Evolutionary conservation across 2,113 vertebrate species (phyloP).

Genomic region (Solea senegalensis): DNA sequence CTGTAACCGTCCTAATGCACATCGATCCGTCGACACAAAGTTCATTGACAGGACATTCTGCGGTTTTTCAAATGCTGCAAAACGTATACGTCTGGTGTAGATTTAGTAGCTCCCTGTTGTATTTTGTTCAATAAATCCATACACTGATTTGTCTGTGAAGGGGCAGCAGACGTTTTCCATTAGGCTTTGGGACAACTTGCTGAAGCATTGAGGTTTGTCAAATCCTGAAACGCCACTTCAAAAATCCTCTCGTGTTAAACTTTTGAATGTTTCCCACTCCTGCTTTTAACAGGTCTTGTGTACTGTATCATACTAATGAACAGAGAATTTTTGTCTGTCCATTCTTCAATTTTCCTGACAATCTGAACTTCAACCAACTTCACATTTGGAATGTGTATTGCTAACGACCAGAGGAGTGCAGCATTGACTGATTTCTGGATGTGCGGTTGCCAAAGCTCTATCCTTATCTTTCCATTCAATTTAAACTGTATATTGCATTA

Average conservation of each 20-base stretch:
- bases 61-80: conserved; percentile 38
- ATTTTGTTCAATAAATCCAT: conserved; percentile 41
- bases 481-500: no score
- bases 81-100: not conserved
- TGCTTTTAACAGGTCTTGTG: not conserved
- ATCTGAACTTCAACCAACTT: no score
- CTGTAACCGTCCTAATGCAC: conserved; percentile 37
- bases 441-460: no score
- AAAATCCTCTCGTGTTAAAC: not conserved
- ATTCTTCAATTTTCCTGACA: no score
- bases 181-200: conserved; percentile 2
- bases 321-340: not conserved
- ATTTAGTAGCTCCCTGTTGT: conserved; percentile 10
- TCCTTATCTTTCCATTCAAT: no score
- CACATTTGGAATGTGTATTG: no score
- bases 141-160: conserved; percentile 30
- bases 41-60: conserved; percentile 56
- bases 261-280: not conserved
- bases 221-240: conserved; percentile 22
- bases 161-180: conserved; percentile 28
- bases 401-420: no score
- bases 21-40: conserved; percentile 62
- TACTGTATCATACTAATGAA: not conserved
- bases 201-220: conserved; percentile 33
- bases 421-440: no score